phyloP scores from a whole-genome alignment of 2,888 invertebrate species.

The Periphyllus acericola region DNA sequence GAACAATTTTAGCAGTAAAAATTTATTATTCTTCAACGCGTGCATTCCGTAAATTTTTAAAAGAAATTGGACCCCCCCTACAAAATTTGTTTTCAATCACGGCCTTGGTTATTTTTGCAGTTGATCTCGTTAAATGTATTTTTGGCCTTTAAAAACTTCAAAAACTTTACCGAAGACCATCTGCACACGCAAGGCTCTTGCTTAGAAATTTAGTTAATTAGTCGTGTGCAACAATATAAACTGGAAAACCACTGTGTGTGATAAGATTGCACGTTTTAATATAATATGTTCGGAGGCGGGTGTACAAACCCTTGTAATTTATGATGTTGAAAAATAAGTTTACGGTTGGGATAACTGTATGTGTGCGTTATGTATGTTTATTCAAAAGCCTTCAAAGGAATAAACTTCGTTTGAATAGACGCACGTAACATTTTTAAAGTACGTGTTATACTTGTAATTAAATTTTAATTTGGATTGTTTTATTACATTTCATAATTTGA shows the following conservation, averaged over 20 bases:
- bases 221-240: neutral
- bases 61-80: no score
- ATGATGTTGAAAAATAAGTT: slow-evolving; percentile 13
- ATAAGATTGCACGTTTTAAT: slow-evolving; percentile 15
- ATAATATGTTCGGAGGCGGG: neutral
- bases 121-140: neutral
- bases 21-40: no score
- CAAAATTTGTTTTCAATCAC: no score
- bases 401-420: neutral
- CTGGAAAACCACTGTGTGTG: neutral
- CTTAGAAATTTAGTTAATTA: slow-evolving; percentile 40
- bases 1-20: no score
- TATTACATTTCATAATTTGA: neutral
- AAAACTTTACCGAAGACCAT: neutral
- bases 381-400: slow-evolving; percentile 26
- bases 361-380: neutral
- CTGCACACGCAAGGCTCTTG: neutral
- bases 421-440: neutral
- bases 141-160: neutral
- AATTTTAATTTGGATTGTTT: neutral
- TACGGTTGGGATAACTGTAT: slow-evolving; percentile 8
- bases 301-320: slow-evolving; percentile 2
- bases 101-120: no score
- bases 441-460: neutral
- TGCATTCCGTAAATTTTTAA: no score